phyloP scores from a whole-genome alignment of 2,888 invertebrate genomes.

The Eristalis intricaria region DNA sequence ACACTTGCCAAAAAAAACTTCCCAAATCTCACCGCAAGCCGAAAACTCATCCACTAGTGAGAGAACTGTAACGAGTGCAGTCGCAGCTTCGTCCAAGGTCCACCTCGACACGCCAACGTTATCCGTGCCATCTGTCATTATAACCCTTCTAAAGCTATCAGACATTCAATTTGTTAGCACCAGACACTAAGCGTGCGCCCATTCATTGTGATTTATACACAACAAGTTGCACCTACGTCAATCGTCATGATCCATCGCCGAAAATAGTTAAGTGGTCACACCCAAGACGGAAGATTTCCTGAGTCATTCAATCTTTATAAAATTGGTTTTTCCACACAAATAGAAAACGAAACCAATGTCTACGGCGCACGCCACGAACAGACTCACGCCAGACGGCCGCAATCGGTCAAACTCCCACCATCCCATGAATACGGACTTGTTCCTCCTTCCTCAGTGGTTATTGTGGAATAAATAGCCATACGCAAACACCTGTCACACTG shows the following conservation, averaged over 20 bases:
- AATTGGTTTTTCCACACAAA: neutral
- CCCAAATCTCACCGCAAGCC: too few species aligned
- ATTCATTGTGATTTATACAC: neutral
- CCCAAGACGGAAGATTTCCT: neutral
- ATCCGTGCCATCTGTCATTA: too few species aligned
- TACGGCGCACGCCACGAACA: neutral
- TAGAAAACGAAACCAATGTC: neutral
- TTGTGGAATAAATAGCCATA: neutral
- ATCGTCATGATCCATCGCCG: neutral
- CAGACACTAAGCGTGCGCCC: neutral
- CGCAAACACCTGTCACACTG: neutral
- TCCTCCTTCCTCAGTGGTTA: neutral
- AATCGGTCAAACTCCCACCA: neutral
- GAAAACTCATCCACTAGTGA: too few species aligned
- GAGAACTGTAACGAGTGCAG: too few species aligned
- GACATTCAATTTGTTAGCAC: too few species aligned
- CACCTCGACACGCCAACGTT: too few species aligned
- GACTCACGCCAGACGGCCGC: neutral
- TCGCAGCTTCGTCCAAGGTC: too few species aligned
- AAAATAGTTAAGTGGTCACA: conserved; percentile 10
- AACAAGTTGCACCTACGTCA: conserved; percentile 22
- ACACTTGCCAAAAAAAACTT: too few species aligned
- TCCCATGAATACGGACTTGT: neutral
- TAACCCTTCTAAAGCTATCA: too few species aligned
- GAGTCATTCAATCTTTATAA: neutral